Evolutionary conservation across 1,140 invertebrate species (phyloP).

Genomic region (Streblospio benedicti): DNA sequence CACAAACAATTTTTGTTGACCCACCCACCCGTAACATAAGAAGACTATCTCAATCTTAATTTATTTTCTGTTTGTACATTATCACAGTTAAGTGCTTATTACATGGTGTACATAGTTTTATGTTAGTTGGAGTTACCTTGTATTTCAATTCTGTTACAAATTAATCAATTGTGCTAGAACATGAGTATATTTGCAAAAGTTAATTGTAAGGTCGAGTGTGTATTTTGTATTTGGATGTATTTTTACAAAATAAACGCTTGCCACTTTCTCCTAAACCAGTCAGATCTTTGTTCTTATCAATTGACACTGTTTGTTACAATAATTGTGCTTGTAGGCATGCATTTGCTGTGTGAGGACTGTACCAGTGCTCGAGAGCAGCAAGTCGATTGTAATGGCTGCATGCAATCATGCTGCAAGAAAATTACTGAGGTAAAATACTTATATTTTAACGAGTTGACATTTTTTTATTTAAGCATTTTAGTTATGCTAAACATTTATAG

Average conservation of each 20-base stretch:
- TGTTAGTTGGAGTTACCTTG: too few relatives aligned
- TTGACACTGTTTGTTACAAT: not conserved
- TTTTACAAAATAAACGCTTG: not conserved
- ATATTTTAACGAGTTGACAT: too few relatives aligned
- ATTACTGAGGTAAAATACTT: constrained; percentile 13
- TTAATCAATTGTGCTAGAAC: not conserved
- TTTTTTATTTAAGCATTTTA: too few relatives aligned
- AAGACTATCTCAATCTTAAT: too few relatives aligned
- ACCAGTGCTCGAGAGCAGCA: constrained; percentile 17
- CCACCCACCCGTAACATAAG: too few relatives aligned
- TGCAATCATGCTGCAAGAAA: constrained; percentile 18
- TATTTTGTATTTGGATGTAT: not conserved
- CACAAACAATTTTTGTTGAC: too few relatives aligned
- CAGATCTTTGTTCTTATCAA: not conserved
- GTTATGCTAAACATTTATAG: too few relatives aligned
- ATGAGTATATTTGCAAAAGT: not conserved
- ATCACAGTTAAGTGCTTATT: too few relatives aligned
- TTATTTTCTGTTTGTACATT: too few relatives aligned
- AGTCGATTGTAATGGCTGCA: constrained; percentile 15
- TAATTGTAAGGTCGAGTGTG: not conserved
- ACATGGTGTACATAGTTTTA: too few relatives aligned
- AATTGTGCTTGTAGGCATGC: not conserved
- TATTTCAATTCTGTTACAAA: too few relatives aligned
- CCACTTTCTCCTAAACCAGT: not conserved
- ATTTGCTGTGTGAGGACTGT: constrained; percentile 15